Evolutionary conservation across 53 echinoderm and acorn worm species (phyloP).

Genomic region (Echinarachnius parma): DNA sequence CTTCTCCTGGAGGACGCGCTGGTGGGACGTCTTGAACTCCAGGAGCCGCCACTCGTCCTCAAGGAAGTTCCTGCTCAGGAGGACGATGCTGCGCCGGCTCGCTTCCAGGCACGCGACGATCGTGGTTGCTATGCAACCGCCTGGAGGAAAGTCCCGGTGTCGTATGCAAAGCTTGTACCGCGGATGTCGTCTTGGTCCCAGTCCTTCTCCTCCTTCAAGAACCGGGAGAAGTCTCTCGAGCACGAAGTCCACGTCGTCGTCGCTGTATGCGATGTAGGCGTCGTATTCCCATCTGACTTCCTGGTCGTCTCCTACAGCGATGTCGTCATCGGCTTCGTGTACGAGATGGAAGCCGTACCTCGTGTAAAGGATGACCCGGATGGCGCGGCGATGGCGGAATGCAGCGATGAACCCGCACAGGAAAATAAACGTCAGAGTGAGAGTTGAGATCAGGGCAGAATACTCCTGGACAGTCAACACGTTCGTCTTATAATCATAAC

Average conservation of each 20-base stretch:
- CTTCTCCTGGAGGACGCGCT: constrained; percentile 48
- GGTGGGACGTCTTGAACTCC: constrained; percentile 64
- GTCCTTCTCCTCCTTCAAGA: constrained; percentile 25
- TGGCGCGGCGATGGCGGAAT: constrained; percentile 37
- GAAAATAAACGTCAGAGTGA: constrained; percentile 8
- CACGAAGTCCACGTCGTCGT: constrained; percentile 44
- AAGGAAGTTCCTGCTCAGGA: constrained; percentile 55
- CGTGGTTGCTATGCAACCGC: constrained; percentile 45
- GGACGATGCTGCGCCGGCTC: constrained; percentile 48
- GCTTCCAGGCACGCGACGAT: constrained; percentile 46
- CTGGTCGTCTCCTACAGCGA: not conserved
- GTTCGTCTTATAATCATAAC: constrained; percentile 36
- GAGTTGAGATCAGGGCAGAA: constrained; percentile 16
- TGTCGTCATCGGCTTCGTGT: constrained; percentile 19
- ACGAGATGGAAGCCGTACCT: constrained; percentile 45
- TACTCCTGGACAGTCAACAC: constrained; percentile 12
- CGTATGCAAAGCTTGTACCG: constrained; percentile 50
- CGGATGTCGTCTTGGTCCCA: too few relatives aligned
- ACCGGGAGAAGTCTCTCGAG: constrained; percentile 27
- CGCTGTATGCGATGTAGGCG: constrained; percentile 61
- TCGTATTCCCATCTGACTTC: constrained; percentile 49
- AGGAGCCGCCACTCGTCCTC: constrained; percentile 54
- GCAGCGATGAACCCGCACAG: constrained; percentile 2
- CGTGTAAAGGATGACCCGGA: constrained; percentile 57
- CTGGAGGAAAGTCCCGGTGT: constrained; percentile 59